A percentile compares a stretch with the other conserved stretches of the same genome.
Conservation (phyloP, 2,888 invertebrate genomes). For the Crocallis elinguaria region DNA sequence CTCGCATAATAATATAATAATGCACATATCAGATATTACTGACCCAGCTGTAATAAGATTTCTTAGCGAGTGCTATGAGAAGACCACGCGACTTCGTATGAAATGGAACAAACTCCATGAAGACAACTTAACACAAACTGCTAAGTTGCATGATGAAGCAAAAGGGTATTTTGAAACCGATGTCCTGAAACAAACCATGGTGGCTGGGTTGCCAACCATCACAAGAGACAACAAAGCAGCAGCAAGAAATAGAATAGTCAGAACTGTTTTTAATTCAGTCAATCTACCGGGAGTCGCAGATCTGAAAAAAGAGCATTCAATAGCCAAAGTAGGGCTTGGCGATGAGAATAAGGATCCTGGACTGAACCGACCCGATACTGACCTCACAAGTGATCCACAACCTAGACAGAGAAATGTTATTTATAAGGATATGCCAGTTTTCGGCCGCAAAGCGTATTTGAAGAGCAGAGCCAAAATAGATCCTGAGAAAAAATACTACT, state of each 20-base stretch:
- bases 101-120: conserved; percentile 49
- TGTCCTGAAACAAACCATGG: conserved; percentile 34
- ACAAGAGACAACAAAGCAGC: conserved; percentile 46
- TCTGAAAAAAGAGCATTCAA: conserved; percentile 51
- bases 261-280: conserved; percentile 44
- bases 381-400: too few relatives aligned
- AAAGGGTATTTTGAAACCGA: conserved; percentile 49
- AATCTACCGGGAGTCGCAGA: conserved; percentile 41
- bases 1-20: conserved; percentile 30
- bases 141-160: conserved; percentile 47
- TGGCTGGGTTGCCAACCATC: conserved; percentile 43
- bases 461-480: conserved; percentile 34
- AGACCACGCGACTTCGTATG: conserved; percentile 53
- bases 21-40: conserved; percentile 55
- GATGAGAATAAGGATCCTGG: conserved; percentile 53
- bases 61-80: conserved; percentile 57
- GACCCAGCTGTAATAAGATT: conserved; percentile 57
- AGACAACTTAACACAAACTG: conserved; percentile 47
- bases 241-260: conserved; percentile 40
- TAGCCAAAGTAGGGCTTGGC: conserved; percentile 54
- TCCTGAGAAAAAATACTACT: conserved; percentile 44
- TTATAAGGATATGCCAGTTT: conserved; percentile 20
- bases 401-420: too few relatives aligned
- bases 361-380: conserved; percentile 49
- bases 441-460: conserved; percentile 37